Base-by-base conservation (phyloP, 2,888 invertebrate genomes). In the Apamea anceps region DNA sequence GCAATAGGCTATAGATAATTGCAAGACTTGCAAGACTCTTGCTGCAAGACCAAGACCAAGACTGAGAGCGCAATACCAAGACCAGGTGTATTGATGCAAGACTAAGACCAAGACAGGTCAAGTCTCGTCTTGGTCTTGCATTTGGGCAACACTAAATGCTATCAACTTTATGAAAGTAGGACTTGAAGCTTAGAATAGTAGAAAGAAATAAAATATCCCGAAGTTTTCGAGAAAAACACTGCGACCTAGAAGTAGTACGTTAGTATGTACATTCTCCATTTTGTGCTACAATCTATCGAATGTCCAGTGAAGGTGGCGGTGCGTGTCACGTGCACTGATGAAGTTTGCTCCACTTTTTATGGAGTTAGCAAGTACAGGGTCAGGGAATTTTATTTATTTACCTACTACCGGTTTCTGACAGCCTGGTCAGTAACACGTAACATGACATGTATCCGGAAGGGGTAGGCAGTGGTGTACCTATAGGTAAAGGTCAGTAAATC, bases 261-360 rank as follows among this genome's bases (percentile, higher is more conserved):
- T 42, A 42, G 7, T 42, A 42, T 7, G 42, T 42, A 42, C 10
- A 25, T 57, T 25, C 57, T 57, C 10, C 42, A 10, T 57, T 60
- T n/a, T n/a, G n/a, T n/a, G 8, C n/a, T 42, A 42, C 15, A 66
- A 25, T n/a, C 1, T 13, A 66, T 37, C 65, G 21, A 65, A 25
- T 32, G 77, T 5, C 21, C 67, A 51, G 28, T 67, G 28, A 48
- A 66, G 8, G 12, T 48, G 28, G 28, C 25, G 45, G 37, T 25
- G 13, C 79, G 42, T 62, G 51, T 15, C 37, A 21, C 63, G 8
- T 79, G 51, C 25, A 42, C n/a, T 25, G 25, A 18, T 12, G 7
- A 2, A 67, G 12, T 66, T 78, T 65, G 70, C 51, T 8, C n/a
- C 45, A 63, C 13, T 77, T 77, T 51, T 77, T 65, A 32, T 57